Base-by-base conservation (phyloP, 2,113 vertebrate species). In the Triplophysa tibetana region DNA sequence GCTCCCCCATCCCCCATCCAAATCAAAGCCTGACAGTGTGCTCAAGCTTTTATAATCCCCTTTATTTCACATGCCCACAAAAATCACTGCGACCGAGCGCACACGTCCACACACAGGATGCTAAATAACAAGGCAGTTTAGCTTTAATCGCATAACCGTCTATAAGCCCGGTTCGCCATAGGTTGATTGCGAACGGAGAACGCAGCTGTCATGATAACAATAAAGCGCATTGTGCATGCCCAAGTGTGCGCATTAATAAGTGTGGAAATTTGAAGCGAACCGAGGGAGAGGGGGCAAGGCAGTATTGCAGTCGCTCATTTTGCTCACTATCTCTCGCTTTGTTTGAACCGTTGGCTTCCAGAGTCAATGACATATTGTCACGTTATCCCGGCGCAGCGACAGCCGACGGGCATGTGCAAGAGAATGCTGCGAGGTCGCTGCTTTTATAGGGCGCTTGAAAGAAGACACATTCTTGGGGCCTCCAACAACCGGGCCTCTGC, bases 281-380 rank as follows among this genome's bases (percentile, higher is more conserved):
- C 5, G 13, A 56, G 66, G 16, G 38, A 67, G 85, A 83, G 79
- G 81, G 85, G 79, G 69, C 50, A 74, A 66, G 70, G 81, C 79
- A 23, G 24, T 79, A 76, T 77, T 72, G 16, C 24, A 21, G 29
- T 84, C 86, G 77, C 70, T 84, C 78, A 82, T 56, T 85, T 86
- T 82, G 86, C 83, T 66, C 82, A 83, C 87, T 85, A 84, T 86
- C 17, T 75, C 82, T 86, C 81, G 82, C 81, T 84, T 90, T 90
- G 91, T 92, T 89, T 88, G 88, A 85, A 38, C 61, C 82, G 75
- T 81, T 62, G 29, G 48, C 45, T 86, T 86, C 88, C 82, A 85
- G 87, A 90, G 88, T 89, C 90, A 89, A 83, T 90, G 89, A 91
- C 88, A 88, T 88, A 91, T 87, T 89, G 89, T 88, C 84, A 86